Conservation (phyloP, 2,888 invertebrate species). For the Heliconius erato region DNA sequence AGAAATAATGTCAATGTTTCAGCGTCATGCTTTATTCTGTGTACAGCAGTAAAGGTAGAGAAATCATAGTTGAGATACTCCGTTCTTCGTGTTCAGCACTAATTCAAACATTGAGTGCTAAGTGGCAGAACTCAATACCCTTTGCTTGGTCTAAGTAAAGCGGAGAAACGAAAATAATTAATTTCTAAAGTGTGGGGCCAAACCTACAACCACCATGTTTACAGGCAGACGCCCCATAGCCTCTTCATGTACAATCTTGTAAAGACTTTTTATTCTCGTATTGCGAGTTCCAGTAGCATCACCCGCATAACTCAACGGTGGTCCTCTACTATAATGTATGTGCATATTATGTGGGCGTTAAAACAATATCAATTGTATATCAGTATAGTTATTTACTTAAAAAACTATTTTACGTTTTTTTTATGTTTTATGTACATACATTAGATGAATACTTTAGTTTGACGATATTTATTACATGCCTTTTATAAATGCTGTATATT, state of each 20-base stretch:
- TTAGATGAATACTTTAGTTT: not conserved
- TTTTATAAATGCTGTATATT: not conserved
- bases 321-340: conserved; percentile 4
- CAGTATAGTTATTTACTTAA: not conserved
- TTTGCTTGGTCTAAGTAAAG: not conserved
- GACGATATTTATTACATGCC: not conserved
- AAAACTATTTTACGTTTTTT: not conserved
- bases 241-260: not conserved
- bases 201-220: not conserved
- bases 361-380: not conserved
- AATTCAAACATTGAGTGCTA: too few relatives aligned
- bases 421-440: not conserved
- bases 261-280: not conserved
- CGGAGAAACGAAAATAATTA: not conserved
- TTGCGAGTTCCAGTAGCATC: not conserved
- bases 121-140: too few relatives aligned
- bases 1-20: too few relatives aligned
- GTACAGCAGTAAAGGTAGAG: too few relatives aligned
- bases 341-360: not conserved
- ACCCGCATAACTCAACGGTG: conserved; percentile 15
- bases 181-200: not conserved
- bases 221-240: not conserved
- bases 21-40: too few relatives aligned
- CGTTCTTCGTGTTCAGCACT: too few relatives aligned
- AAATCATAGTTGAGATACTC: too few relatives aligned